Conservation (phyloP, 1,140 invertebrate genomes). For the Alviniconcha marisindica region DNA sequence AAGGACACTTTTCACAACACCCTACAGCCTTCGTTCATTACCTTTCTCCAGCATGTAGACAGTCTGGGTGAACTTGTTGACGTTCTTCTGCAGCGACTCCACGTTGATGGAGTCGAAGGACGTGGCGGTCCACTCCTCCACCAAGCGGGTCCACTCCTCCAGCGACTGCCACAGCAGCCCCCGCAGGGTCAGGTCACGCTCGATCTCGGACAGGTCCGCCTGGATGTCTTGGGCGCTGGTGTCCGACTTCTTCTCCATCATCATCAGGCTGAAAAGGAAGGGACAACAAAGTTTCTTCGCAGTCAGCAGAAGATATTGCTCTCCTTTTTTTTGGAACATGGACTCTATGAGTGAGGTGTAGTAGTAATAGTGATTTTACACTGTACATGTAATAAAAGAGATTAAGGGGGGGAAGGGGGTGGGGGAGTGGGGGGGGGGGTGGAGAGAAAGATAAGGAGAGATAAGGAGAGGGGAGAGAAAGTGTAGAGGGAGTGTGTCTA, state of each 20-base stretch:
- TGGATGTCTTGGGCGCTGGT: slow-evolving; percentile 70
- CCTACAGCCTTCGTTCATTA: slow-evolving; percentile 11
- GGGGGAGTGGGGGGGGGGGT: no score
- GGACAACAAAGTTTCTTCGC: no score
- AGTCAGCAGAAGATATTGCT: no score
- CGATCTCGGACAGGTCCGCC: slow-evolving; percentile 72
- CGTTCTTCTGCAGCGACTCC: slow-evolving; percentile 74
- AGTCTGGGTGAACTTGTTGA: slow-evolving; percentile 75
- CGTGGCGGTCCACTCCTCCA: slow-evolving; percentile 71
- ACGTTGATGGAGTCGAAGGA: slow-evolving; percentile 74
- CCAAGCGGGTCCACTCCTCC: slow-evolving; percentile 72
- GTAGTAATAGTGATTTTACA: no score
- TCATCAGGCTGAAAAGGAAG: slow-evolving; percentile 23
- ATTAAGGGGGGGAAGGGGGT: no score
- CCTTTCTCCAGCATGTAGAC: slow-evolving; percentile 76
- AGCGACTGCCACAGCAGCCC: slow-evolving; percentile 73
- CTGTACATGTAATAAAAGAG: no score
- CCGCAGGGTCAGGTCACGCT: slow-evolving; percentile 73
- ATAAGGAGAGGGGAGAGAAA: no score
- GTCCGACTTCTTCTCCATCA: slow-evolving; percentile 65
- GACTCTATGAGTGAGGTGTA: no score
- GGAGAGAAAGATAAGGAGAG: no score
- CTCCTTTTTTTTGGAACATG: no score
- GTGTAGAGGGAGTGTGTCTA: no score
- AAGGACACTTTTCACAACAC: no score